Conservation (phyloP, 2,888 invertebrate genomes). For the Lasioglossum leucozonium region DNA sequence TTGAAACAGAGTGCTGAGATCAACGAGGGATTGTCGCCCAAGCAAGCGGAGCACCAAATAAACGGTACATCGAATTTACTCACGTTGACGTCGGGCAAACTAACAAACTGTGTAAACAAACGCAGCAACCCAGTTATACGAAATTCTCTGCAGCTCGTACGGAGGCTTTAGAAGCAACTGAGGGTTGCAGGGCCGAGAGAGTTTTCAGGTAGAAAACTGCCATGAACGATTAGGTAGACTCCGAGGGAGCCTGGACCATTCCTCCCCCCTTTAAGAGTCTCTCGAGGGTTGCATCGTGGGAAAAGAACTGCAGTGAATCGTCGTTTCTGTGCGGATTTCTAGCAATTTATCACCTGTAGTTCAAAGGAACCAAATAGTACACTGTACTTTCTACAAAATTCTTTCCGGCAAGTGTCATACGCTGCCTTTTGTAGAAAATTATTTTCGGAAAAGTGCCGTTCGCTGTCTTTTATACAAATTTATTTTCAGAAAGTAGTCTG, state of each 20-base stretch:
- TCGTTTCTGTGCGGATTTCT: background rate
- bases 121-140: background rate
- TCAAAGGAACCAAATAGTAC: background rate
- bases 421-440: background rate
- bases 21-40: background rate
- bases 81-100: background rate
- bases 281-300: background rate
- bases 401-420: too few species aligned
- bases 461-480: background rate
- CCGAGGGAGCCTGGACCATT: background rate
- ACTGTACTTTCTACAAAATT: background rate
- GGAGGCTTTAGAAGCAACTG: background rate
- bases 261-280: background rate
- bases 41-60: background rate
- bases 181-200: background rate
- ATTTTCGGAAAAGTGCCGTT: background rate
- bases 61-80: background rate
- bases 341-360: background rate
- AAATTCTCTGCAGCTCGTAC: background rate
- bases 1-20: conserved; percentile 24
- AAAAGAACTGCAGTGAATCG: background rate
- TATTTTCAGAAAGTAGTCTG: too few species aligned
- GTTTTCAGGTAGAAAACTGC: conserved; percentile 35
- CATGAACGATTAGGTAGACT: conserved; percentile 1
- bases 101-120: background rate